Conservation (phyloP, 2,888 invertebrate species). For the Drosophila anomalata region DNA sequence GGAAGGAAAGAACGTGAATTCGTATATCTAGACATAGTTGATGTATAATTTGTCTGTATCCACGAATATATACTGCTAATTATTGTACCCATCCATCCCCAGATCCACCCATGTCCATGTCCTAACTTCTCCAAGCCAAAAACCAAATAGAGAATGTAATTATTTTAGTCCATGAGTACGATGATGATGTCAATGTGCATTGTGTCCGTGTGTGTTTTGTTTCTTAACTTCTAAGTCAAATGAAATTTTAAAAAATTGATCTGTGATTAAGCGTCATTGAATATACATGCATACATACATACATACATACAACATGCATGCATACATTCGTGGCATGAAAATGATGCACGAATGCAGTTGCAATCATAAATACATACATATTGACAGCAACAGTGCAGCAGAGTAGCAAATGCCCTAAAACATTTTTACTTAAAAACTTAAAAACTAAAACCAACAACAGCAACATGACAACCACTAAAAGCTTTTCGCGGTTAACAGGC, state of each 20-base stretch:
- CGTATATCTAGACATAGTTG: constrained; percentile 42
- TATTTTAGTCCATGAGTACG: constrained; percentile 39
- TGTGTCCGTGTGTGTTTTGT: constrained; percentile 61
- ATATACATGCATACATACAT: constrained; percentile 50
- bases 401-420: constrained; percentile 23
- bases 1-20: constrained; percentile 21
- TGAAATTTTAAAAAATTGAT: constrained; percentile 75
- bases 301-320: constrained; percentile 25
- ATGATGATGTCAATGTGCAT: constrained; percentile 47
- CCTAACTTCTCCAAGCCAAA: constrained; percentile 53
- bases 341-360: constrained; percentile 17
- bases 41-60: constrained; percentile 41
- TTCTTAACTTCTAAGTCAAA: constrained; percentile 76
- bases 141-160: constrained; percentile 31
- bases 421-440: constrained; percentile 47
- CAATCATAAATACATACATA: constrained; percentile 40
- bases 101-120: constrained; percentile 16
- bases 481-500: constrained; percentile 32
- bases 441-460: constrained; percentile 37
- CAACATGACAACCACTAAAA: constrained; percentile 41
- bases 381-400: constrained; percentile 47
- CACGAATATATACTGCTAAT: constrained; percentile 26
- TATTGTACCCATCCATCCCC: constrained; percentile 18
- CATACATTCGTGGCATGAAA: constrained; percentile 24
- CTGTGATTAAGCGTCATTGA: constrained; percentile 77